phyloP scores from a whole-genome alignment of 35 echinoderm and acorn worm species.

The Antedon bifida region DNA sequence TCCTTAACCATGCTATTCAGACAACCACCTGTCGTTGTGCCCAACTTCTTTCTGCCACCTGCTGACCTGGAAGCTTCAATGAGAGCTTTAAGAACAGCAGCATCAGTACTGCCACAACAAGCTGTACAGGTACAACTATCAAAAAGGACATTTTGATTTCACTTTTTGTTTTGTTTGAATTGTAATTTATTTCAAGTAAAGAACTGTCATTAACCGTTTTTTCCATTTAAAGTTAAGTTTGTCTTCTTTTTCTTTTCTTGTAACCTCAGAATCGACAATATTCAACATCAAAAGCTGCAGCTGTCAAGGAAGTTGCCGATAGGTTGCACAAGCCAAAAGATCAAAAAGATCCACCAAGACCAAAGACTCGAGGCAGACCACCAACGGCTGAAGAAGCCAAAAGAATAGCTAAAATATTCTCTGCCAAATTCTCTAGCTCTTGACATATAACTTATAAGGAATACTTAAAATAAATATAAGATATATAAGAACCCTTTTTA shows the following conservation, averaged over 20 bases:
- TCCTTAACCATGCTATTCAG: neutral
- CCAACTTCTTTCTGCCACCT: conserved; percentile 87
- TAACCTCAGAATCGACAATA: neutral
- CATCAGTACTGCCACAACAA: conserved; percentile 16
- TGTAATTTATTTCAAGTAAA: too few relatives aligned
- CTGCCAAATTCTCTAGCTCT: conserved; percentile 40
- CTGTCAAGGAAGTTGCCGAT: neutral
- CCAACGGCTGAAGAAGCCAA: conserved; percentile 85
- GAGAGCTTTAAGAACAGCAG: conserved; percentile 65
- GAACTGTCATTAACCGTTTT: too few relatives aligned
- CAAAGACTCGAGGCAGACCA: conserved; percentile 8
- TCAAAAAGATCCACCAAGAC: neutral
- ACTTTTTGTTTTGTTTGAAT: too few relatives aligned
- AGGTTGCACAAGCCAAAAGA: neutral
- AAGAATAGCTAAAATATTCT: conserved; percentile 91
- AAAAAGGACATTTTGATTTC: neutral
- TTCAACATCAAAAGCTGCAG: neutral
- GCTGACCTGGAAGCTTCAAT: conserved; percentile 78
- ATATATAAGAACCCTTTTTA: too few relatives aligned
- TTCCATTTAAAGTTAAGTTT: too few relatives aligned
- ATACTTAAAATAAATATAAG: too few relatives aligned
- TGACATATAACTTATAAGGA: neutral
- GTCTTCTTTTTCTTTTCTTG: neutral
- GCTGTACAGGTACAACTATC: neutral
- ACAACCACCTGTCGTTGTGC: conserved; percentile 22